Base-by-base conservation (phyloP, 2,113 vertebrate genomes). In the Boulengeromyrus knoepffleri region DNA sequence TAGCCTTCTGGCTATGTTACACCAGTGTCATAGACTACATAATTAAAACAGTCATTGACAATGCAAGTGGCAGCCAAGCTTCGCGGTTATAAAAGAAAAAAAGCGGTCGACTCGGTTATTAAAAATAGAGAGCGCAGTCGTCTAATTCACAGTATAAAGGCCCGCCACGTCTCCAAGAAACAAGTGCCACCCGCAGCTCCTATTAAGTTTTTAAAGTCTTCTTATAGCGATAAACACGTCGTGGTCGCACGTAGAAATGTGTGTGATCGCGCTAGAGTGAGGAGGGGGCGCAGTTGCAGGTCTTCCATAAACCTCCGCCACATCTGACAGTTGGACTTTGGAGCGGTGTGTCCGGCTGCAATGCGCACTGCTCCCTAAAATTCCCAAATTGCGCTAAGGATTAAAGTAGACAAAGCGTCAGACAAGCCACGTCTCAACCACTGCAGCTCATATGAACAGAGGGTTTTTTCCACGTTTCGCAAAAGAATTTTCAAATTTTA, bases 41-140 rank as follows among this genome's bases (percentile, higher is more conserved):
- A 89, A 89, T 46, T 17, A 46, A 80, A 89, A 47, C n/a, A 85
- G 49, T 36, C 52, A 85, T 85, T 85, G 89, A 85, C 80, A 56
- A 84, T 31, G 88, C 66, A 50, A 47, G 24, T 86, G 36, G 46
- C 47, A 50, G 47, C 84, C 47, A 50, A 86, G 45, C 24, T 21
- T 86, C 84, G 45, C 84, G 47, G 74, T 80, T 80, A 42, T 80
- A 45, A 85, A 85, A 85, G 83, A 46, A 42, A 84, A 83, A 83
- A 45, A 10, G 31, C 49, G 39, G 24, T 77, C 36, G 27, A 36
- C 6, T 31, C 13, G 27, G 88, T 80, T 89, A 88, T 88, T 89
- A 80, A 80, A 80, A 80, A 80, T 89, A 27, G 66, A 89, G 47
- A 36, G 58, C n/a, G 42, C 27, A 80, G 50, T 45, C 47, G 70